Conservation (phyloP, 2,797 vertebrate species). For the Myioborus miniatus region DNA sequence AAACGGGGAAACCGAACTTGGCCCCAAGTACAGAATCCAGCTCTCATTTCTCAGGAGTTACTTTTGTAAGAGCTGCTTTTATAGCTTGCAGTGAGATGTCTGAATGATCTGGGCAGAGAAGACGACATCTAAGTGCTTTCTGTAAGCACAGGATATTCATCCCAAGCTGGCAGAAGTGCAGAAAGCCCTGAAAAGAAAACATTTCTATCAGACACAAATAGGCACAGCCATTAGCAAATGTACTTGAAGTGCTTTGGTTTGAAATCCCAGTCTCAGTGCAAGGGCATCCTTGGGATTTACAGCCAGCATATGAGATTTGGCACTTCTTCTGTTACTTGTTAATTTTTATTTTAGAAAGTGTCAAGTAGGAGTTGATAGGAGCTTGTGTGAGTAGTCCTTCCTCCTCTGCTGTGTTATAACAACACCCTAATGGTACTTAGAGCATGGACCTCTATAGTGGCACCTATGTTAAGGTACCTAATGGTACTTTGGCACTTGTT, state of each 20-base stretch:
- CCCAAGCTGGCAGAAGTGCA: not conserved
- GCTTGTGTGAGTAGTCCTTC: not conserved
- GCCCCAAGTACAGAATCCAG: not conserved
- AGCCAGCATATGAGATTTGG: not conserved
- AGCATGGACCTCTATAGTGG: not conserved
- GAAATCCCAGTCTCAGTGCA: not conserved
- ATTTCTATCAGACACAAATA: not conserved
- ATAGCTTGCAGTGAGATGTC: not conserved
- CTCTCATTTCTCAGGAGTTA: not conserved
- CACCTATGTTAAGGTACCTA: not conserved
- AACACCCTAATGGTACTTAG: not conserved
- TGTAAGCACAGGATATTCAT: not conserved
- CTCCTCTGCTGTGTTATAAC: not conserved
- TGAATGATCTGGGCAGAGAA: not conserved
- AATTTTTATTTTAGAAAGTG: not conserved
- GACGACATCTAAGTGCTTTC: not conserved
- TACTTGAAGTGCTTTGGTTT: not conserved
- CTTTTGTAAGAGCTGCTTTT: not conserved
- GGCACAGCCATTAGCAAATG: not conserved
- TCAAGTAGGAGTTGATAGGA: not conserved
- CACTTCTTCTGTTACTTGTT: not conserved
- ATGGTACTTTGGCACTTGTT: not conserved
- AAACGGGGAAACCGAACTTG: not conserved
- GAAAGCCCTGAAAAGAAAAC: not conserved
- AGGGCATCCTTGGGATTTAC: not conserved